Evolutionary conservation across 2,888 invertebrate genomes (phyloP).

Genomic region (Mythimna albipuncta): DNA sequence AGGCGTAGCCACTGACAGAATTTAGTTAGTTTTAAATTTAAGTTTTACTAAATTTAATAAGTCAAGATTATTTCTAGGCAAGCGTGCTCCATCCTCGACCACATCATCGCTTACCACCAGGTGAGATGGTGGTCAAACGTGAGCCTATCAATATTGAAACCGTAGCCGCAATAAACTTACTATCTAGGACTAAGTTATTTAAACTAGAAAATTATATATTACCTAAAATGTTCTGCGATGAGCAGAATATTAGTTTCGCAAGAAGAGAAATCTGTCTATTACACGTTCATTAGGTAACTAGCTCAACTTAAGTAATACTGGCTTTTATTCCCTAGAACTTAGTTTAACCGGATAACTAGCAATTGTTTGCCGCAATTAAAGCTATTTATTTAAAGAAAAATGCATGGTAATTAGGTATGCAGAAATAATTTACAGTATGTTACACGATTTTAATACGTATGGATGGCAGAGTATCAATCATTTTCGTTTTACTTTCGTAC

Average conservation of each 20-base stretch:
- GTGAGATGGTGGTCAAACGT: too few species aligned
- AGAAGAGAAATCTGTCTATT: conserved; percentile 22
- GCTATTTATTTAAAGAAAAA: neutral
- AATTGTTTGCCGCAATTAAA: neutral
- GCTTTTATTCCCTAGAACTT: conserved; percentile 1
- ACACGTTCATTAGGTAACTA: neutral
- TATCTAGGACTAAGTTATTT: conserved; percentile 10
- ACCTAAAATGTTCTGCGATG: conserved; percentile 19
- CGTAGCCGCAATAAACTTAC: neutral
- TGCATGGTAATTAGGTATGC: too few species aligned
- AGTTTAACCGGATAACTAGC: neutral
- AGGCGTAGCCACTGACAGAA: neutral
- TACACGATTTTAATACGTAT: neutral
- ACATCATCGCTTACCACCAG: too few species aligned
- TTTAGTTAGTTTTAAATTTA: neutral
- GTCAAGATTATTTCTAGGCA: too few species aligned
- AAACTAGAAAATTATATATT: conserved; percentile 17
- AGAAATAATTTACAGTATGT: too few species aligned
- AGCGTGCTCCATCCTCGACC: too few species aligned
- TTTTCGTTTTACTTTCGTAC: neutral
- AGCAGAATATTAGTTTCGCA: conserved; percentile 15
- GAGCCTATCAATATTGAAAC: neutral
- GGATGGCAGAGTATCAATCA: neutral
- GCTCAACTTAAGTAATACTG: neutral
- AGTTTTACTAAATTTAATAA: neutral